Percentiles rank a stretch among this genome's conserved stretches.
phyloP scores from a whole-genome alignment of 2,888 invertebrate genomes.

The Ariolimax columbianus region DNA sequence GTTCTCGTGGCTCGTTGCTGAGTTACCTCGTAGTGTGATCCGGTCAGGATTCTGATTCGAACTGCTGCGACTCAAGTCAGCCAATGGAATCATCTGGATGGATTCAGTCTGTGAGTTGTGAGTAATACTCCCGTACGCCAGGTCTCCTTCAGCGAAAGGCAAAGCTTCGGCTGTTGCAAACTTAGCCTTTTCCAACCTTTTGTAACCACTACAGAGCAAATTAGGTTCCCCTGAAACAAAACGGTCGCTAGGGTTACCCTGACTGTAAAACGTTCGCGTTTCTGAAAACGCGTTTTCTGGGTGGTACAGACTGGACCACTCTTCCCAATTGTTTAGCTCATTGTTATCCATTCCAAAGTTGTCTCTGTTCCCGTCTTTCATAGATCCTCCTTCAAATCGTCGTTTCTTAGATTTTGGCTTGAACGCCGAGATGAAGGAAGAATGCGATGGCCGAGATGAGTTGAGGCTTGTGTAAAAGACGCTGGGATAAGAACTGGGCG shows the following conservation, averaged over 20 bases:
- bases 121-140: slow-evolving; percentile 14
- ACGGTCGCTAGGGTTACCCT: background rate
- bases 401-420: slow-evolving; percentile 26
- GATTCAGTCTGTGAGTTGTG: background rate
- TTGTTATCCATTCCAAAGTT: background rate
- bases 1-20: background rate
- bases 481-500: background rate
- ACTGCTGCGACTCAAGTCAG: background rate
- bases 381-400: slow-evolving; percentile 4
- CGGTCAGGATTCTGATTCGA: background rate
- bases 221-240: background rate
- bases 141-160: slow-evolving; percentile 24
- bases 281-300: background rate
- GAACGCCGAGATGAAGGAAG: background rate
- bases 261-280: background rate
- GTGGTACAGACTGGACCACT: background rate
- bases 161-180: slow-evolving; percentile 17
- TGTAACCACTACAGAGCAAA: background rate
- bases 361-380: background rate
- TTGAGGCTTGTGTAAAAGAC: slow-evolving; percentile 29
- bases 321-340: background rate
- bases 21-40: background rate
- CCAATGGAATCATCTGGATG: background rate
- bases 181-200: background rate
- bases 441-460: background rate